Conservation (phyloP, 2,113 vertebrate genomes). For the Conger conger region DNA sequence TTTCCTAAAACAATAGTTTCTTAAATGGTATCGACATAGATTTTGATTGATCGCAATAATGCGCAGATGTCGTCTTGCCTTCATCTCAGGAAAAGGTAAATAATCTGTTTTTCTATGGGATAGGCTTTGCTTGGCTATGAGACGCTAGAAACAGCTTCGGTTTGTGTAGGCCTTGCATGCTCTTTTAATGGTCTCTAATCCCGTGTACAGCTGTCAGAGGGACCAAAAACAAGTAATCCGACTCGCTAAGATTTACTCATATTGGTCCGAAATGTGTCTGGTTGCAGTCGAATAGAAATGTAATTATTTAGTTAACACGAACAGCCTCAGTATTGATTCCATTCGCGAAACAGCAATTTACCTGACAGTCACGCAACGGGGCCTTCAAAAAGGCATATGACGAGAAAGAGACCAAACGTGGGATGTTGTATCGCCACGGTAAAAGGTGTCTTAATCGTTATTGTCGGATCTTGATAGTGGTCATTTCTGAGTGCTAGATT, state of each 20-base stretch:
- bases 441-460: constrained; percentile 39
- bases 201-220: constrained; percentile 65
- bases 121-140: neutral
- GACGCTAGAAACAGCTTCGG: neutral
- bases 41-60: neutral
- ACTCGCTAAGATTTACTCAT: neutral
- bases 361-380: neutral
- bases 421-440: constrained; percentile 39
- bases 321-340: neutral
- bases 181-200: constrained; percentile 72
- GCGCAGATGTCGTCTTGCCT: neutral
- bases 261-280: neutral
- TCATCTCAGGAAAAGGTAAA: neutral
- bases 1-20: neutral
- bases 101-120: neutral
- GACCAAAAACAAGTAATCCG: constrained; percentile 62
- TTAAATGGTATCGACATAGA: neutral
- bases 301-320: neutral
- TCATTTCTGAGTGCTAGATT: constrained; percentile 29
- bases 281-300: neutral
- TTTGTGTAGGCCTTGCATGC: constrained; percentile 43
- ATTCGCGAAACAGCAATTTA: neutral
- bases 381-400: neutral
- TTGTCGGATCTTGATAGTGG: constrained; percentile 23
- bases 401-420: neutral